phyloP scores from a whole-genome alignment of 2,888 invertebrate species.

The Agrotis ipsilon region DNA sequence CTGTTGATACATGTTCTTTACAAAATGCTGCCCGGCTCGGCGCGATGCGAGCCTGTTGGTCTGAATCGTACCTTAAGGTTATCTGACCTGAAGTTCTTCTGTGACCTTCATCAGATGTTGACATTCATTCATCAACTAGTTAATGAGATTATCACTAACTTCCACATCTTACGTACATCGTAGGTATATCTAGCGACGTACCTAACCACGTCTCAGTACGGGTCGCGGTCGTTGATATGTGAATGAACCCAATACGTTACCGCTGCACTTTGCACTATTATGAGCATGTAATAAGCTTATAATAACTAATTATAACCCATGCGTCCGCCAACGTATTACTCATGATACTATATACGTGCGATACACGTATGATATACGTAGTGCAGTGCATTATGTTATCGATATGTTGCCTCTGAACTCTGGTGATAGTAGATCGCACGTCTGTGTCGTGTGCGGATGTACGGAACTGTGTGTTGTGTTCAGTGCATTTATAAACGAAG shows the following conservation, averaged over 20 bases:
- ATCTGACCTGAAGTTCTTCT: too few relatives aligned
- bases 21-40: too few relatives aligned
- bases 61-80: too few relatives aligned
- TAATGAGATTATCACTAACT: not conserved
- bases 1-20: too few relatives aligned
- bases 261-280: slow-evolving; percentile 61
- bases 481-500: not conserved
- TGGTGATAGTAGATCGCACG: not conserved
- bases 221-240: slow-evolving; percentile 41
- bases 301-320: slow-evolving; percentile 58
- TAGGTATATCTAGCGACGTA: not conserved
- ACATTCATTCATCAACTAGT: not conserved
- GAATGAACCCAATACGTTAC: slow-evolving; percentile 54
- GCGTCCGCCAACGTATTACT: slow-evolving; percentile 42
- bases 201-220: not conserved
- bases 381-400: slow-evolving; percentile 36
- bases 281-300: slow-evolving; percentile 39
- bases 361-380: not conserved
- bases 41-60: too few relatives aligned
- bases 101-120: not conserved
- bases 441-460: not conserved
- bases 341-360: slow-evolving; percentile 29
- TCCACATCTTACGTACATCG: not conserved
- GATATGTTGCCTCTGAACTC: slow-evolving; percentile 14
- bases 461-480: slow-evolving; percentile 2